Conservation (phyloP, 2,888 invertebrate species). For the Drosophila peninsularis region DNA sequence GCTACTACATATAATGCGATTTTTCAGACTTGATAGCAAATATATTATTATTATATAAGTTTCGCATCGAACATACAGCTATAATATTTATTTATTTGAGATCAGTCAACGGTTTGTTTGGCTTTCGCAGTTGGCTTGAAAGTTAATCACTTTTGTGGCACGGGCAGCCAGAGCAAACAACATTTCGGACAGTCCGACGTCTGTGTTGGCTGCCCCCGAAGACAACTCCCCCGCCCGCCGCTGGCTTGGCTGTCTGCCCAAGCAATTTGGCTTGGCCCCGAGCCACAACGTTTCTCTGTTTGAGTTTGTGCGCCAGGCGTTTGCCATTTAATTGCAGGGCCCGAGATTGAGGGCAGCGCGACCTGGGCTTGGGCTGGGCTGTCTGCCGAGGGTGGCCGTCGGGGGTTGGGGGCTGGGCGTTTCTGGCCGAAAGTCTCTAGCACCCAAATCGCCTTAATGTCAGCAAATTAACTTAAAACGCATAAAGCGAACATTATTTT, state of each 20-base stretch:
- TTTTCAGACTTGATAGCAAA: no score
- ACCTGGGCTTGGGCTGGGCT: not conserved
- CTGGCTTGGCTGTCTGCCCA: slow-evolving; percentile 64
- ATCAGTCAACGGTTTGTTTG: slow-evolving; percentile 7
- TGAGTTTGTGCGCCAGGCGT: slow-evolving; percentile 65
- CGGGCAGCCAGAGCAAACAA: slow-evolving; percentile 29
- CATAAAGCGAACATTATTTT: slow-evolving; percentile 80
- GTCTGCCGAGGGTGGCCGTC: not conserved
- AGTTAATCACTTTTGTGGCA: slow-evolving; percentile 23
- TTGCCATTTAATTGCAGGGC: slow-evolving; percentile 67
- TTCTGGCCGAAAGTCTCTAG: slow-evolving; percentile 23
- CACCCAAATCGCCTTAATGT: slow-evolving; percentile 77
- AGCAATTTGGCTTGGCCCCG: slow-evolving; percentile 45
- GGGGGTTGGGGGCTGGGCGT: slow-evolving; percentile 9
- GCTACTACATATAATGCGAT: no score
- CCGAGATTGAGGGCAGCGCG: slow-evolving; percentile 20
- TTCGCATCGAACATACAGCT: no score
- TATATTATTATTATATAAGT: not conserved
- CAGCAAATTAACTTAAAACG: slow-evolving; percentile 81
- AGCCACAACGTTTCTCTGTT: slow-evolving; percentile 53
- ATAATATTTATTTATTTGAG: slow-evolving; percentile 2
- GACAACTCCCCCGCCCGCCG: slow-evolving; percentile 4
- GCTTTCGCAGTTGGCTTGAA: slow-evolving; percentile 8
- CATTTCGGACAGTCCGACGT: slow-evolving; percentile 23
- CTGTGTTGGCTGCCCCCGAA: slow-evolving; percentile 24